phyloP scores from a whole-genome alignment of 2,113 vertebrate species.

The Hoplias malabaricus region DNA sequence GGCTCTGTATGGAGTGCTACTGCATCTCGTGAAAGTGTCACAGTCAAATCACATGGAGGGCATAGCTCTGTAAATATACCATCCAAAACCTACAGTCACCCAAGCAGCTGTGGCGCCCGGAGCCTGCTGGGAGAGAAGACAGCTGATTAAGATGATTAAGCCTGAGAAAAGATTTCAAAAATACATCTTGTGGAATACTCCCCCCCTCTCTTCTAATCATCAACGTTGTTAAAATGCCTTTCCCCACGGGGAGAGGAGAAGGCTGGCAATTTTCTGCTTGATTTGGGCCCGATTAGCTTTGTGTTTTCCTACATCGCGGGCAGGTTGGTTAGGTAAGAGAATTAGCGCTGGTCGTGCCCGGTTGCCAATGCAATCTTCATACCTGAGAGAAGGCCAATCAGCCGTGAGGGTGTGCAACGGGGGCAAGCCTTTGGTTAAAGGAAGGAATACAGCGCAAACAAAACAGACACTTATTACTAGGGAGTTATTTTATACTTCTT shows the following conservation, averaged over 20 bases:
- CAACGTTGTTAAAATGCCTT: slow-evolving; percentile 68
- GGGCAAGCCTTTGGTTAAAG: not conserved
- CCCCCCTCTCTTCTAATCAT: not conserved
- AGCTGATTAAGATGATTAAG: slow-evolving; percentile 27
- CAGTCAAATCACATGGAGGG: not conserved
- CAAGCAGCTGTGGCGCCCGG: not conserved
- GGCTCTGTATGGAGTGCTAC: not conserved
- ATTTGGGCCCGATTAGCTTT: slow-evolving; percentile 42
- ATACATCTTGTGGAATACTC: slow-evolving; percentile 1
- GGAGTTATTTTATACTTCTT: too few relatives aligned
- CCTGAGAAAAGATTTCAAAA: not conserved
- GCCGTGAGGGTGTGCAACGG: slow-evolving; percentile 15
- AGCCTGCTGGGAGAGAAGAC: slow-evolving; percentile 6
- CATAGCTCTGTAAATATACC: not conserved
- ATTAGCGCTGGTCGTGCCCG: slow-evolving; percentile 25
- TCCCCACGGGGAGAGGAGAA: slow-evolving; percentile 50
- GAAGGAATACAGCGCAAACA: too few relatives aligned
- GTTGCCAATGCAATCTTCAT: slow-evolving; percentile 44
- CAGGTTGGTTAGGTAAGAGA: slow-evolving; percentile 35
- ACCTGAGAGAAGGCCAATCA: slow-evolving; percentile 36
- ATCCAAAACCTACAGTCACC: not conserved
- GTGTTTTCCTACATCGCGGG: slow-evolving; percentile 25
- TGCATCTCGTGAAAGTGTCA: not conserved
- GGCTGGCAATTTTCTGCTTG: slow-evolving; percentile 50
- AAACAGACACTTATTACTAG: too few relatives aligned